Evolutionary conservation across 2,797 vertebrate species (phyloP).

Genomic region (Antennarius maculatus): DNA sequence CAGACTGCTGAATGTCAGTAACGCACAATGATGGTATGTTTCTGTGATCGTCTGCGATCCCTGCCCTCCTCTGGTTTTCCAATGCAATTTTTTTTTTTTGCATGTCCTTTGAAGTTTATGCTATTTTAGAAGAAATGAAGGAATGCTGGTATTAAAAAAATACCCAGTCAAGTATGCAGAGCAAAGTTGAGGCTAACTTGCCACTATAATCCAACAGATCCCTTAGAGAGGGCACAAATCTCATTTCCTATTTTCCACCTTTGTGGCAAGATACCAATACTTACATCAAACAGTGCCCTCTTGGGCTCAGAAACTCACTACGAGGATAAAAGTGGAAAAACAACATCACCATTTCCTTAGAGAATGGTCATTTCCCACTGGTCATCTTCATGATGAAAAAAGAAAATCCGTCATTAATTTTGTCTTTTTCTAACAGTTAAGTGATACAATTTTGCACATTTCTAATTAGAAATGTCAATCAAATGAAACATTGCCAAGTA

Average conservation of each 20-base stretch:
- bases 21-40: conserved; percentile 15
- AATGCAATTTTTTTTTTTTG: not conserved
- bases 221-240: conserved; percentile 67
- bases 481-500: no score
- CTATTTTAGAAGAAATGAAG: conserved; percentile 41
- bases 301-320: conserved; percentile 50
- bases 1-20: conserved; percentile 29
- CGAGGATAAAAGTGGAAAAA: conserved; percentile 62
- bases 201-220: conserved; percentile 50
- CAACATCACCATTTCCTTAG: conserved; percentile 34
- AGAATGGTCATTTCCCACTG: conserved; percentile 17
- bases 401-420: no score
- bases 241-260: conserved; percentile 70
- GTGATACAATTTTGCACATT: not conserved
- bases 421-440: not conserved
- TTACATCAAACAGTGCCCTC: conserved; percentile 65
- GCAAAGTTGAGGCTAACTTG: conserved; percentile 59
- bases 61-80: conserved; percentile 6
- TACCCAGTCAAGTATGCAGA: conserved; percentile 47
- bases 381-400: conserved; percentile 13
- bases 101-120: conserved; percentile 28
- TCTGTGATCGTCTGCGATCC: conserved; percentile 3
- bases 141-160: conserved; percentile 54
- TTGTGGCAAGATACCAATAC: conserved; percentile 68
- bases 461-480: no score